Percentiles rank a stretch among this genome's conserved stretches.
Evolutionary conservation across 2,797 vertebrate species (phyloP).

Genomic region (Ataeniobius toweri): DNA sequence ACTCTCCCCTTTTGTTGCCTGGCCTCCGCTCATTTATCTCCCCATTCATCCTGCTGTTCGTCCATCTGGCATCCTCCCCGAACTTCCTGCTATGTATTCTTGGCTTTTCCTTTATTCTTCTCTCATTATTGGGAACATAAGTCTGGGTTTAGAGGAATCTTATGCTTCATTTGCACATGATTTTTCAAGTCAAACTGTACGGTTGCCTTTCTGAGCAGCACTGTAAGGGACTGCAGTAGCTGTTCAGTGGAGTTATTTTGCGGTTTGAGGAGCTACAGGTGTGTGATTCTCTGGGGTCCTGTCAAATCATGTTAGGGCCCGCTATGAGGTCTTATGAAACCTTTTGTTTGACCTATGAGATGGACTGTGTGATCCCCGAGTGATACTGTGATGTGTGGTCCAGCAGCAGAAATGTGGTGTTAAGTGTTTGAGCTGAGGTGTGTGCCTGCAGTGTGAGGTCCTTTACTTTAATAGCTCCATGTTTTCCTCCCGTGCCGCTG

Average conservation of each 20-base stretch:
- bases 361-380: slow-evolving; percentile 71
- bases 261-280: slow-evolving; percentile 58
- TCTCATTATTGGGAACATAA: slow-evolving; percentile 48
- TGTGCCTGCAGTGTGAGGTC: slow-evolving; percentile 68
- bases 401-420: slow-evolving; percentile 58
- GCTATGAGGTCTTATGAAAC: slow-evolving; percentile 70
- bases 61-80: slow-evolving; percentile 62
- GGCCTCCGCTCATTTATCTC: slow-evolving; percentile 63
- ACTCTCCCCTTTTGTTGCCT: slow-evolving; percentile 60
- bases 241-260: slow-evolving; percentile 44
- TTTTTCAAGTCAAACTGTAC: slow-evolving; percentile 50
- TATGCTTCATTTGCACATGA: slow-evolving; percentile 60
- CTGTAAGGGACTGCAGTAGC: slow-evolving; percentile 52
- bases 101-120: slow-evolving; percentile 54
- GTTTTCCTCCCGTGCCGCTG: slow-evolving; percentile 65
- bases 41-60: slow-evolving; percentile 60
- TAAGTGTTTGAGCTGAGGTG: slow-evolving; percentile 54
- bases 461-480: slow-evolving; percentile 62
- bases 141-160: slow-evolving; percentile 44
- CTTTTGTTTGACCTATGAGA: slow-evolving; percentile 66
- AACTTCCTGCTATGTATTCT: slow-evolving; percentile 60
- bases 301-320: slow-evolving; percentile 42
- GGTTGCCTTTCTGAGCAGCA: slow-evolving; percentile 42
- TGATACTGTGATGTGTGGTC: slow-evolving; percentile 70
- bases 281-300: slow-evolving; percentile 56